Evolutionary conservation across 2,113 vertebrate species (phyloP).

Genomic region (Myrmecophaga tridactyla): DNA sequence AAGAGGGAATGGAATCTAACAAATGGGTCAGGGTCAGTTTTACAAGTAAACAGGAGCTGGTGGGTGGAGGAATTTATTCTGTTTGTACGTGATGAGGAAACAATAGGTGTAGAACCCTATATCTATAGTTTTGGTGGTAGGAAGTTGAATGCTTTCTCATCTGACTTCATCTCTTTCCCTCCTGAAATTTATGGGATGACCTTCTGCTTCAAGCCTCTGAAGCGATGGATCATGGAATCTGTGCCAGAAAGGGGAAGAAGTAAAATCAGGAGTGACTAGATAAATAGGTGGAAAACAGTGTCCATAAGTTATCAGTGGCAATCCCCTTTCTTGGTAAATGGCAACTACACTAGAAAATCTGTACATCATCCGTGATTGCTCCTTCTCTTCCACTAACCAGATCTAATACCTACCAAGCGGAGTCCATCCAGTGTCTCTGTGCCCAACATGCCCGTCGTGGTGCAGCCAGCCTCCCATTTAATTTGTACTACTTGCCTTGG

Average conservation of each 20-base stretch:
- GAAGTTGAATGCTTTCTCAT: neutral
- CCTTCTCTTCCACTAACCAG: neutral
- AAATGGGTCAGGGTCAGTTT: neutral
- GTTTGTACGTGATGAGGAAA: neutral
- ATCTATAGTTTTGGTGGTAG: neutral
- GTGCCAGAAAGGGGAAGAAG: no score
- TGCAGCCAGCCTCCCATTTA: neutral
- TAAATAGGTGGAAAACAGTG: no score
- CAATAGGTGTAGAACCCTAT: no score
- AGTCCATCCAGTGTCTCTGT: neutral
- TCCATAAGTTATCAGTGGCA: no score
- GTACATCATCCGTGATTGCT: neutral
- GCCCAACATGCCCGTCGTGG: neutral
- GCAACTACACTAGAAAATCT: neutral
- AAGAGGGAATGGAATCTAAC: no score
- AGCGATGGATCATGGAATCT: no score
- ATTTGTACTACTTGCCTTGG: neutral
- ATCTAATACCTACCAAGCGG: neutral
- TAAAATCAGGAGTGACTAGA: no score
- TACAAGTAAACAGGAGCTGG: neutral
- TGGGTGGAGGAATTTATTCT: neutral
- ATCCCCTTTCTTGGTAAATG: neutral
- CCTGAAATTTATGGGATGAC: neutral
- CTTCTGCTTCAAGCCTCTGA: neutral
- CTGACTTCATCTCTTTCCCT: neutral